Evolutionary conservation across 2,113 vertebrate genomes (phyloP), one percentile per base, ranked within the genome.

Genomic region (Oryzias curvinotus): DNA sequence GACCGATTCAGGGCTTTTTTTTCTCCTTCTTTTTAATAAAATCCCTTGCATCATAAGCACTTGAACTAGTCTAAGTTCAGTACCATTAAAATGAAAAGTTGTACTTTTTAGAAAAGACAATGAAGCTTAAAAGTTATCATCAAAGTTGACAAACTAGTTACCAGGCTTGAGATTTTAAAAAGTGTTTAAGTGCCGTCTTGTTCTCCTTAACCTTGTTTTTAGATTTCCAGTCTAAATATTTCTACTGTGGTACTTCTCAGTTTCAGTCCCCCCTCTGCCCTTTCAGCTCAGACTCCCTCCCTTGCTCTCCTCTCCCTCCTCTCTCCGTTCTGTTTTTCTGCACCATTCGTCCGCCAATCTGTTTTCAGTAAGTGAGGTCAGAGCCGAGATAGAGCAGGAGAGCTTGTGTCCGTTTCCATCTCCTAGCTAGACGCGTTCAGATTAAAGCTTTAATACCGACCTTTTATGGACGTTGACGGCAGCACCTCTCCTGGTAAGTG

Each of bases 311-410:
- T 54, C 67, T 67, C 61, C 67, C 64, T 45, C 66, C 69, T 46
- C 66, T 57, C 65, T 63, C 16, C 54, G n/a, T 65, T 68, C 69
- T 68, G 52, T 58, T 68, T 82, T 71, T 80, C 68, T 81, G 75
- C 65, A 52, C 60, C 81, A 55, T 88, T 88, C 83, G 83, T 80
- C 75, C 18, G 58, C 47, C 30, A 73, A 50, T 82, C 58, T 84
- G 88, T 88, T 88, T 86, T 86, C 81, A 81, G 79, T 83, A 76
- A 88, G 84, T 85, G 87, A 89, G 86, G 88, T 88, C 87, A 88
- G 84, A 75, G 80, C 87, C 10, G 86, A 91, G 88, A 90, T 85
- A 87, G 85, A 86, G 82, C 80, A 81, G 85, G 64, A 85, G 77
- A 85, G 75, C 73, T 80, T 78, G 75, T 51, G 65, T 81, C 80